Base-by-base conservation (phyloP, 2,797 vertebrate species). In the Lerista edwardsae region DNA sequence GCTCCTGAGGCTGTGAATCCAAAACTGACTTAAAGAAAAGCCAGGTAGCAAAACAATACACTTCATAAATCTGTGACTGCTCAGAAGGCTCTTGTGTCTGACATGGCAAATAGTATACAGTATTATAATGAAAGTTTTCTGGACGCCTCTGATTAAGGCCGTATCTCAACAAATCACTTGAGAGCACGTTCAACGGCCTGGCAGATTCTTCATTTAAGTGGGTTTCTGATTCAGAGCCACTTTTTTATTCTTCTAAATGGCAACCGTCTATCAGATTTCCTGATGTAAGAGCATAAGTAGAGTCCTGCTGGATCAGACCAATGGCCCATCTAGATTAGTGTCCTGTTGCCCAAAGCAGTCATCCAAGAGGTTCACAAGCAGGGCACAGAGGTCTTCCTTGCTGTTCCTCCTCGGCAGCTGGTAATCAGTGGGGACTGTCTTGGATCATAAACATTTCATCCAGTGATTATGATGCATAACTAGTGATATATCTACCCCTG, bases 21-120 rank as follows among this genome's bases (percentile, higher is more conserved):
- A 91, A 83, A 75, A n/a, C 55, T 65, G 57, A 34, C 61, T 87
- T 79, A 75, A 89, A 87, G 62, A 80, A 88, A 91, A 92, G 39
- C 6, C 34, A 83, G 78, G n/a, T 75, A 79, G 73, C 39, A 47
- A 76, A 79, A 69, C 41, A 47, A 62, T 29, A 51, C 84, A 71
- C 44, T 62, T 71, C 74, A 64, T 69, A 86, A 72, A 86, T 27
- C 31, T 55, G 41, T 17, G 65, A 39, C 34, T 25, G 76, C 72
- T 65, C 65, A 77, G 44, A 75, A 61, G 55, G 41, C 55, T 47
- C 73, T 76, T 69, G 65, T 51, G 55, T 62, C 75, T 64, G 36
- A 44, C 39, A 74, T 47, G 36, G 36, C 55, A 68, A 61, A 75
- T 68, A 25, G 55, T 83, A 34, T 31, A n/a, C n/a, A n/a, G n/a